phyloP scores from a whole-genome alignment of 2,113 vertebrate genomes.

The Ciconia boyciana region DNA sequence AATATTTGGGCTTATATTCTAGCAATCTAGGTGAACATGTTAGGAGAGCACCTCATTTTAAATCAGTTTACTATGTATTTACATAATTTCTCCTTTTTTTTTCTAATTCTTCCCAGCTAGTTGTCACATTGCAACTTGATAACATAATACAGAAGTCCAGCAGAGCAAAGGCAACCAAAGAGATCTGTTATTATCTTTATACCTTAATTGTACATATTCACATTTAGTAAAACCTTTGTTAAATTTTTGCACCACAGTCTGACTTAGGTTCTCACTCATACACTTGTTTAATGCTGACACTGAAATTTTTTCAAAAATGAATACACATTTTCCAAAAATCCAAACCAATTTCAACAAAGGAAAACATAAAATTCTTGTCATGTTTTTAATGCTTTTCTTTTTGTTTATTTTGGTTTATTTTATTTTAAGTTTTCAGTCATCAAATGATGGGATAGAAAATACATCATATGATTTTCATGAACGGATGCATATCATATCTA shows the following conservation, averaged over 20 bases:
- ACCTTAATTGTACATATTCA: neutral
- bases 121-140: neutral
- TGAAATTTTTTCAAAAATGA: neutral
- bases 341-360: neutral
- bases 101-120: neutral
- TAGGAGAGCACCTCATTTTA: neutral
- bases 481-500: neutral
- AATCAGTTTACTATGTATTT: neutral
- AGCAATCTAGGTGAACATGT: neutral
- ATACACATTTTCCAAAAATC: neutral
- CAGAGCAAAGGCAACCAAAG: neutral
- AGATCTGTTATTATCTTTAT: neutral
- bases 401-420: neutral
- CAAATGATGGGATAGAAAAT: neutral
- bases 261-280: neutral
- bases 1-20: neutral
- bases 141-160: neutral
- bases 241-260: neutral
- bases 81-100: neutral
- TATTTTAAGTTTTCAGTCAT: neutral
- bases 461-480: neutral
- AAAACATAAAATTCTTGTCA: neutral
- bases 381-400: neutral
- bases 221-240: neutral
- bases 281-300: neutral